A percentile compares a stretch with the other conserved stretches of the same genome.
phyloP scores from a whole-genome alignment of 1,140 invertebrate species.

The Ganaspis sp. region DNA sequence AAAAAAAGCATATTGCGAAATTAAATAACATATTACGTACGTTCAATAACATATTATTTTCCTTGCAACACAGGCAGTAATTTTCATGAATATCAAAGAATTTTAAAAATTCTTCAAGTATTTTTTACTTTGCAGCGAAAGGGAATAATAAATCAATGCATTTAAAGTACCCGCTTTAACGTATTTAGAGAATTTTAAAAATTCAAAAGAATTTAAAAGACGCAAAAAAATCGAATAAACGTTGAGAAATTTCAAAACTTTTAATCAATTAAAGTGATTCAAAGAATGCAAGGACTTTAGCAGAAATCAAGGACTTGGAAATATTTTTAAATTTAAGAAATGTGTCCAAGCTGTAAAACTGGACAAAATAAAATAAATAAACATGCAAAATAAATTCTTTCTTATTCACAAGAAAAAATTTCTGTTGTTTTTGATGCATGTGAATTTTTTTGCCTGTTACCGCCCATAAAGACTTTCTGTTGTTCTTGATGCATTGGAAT shows the following conservation, averaged over 20 bases:
- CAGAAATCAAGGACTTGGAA: neutral
- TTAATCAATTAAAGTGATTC: slow-evolving; percentile 1
- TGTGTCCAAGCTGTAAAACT: too few relatives aligned
- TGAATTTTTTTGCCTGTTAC: too few relatives aligned
- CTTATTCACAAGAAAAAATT: too few relatives aligned
- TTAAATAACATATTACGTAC: too few relatives aligned
- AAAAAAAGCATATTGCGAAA: too few relatives aligned
- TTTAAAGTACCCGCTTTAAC: neutral
- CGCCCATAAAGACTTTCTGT: too few relatives aligned
- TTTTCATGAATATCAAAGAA: too few relatives aligned
- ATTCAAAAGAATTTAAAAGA: neutral
- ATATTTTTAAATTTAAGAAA: neutral
- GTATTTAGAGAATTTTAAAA: neutral
- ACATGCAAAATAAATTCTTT: too few relatives aligned
- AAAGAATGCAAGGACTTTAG: slow-evolving; percentile 1
- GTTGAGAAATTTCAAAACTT: slow-evolving; percentile 6
- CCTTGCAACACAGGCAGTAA: too few relatives aligned
- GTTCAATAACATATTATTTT: too few relatives aligned
- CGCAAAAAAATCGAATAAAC: neutral
- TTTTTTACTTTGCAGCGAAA: neutral
- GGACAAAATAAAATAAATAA: neutral
- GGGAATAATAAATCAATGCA: neutral
- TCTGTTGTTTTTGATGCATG: too few relatives aligned
- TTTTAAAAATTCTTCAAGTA: neutral
- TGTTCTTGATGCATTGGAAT: too few relatives aligned